phyloP scores from a whole-genome alignment of 2,113 vertebrate genomes.

The Furnarius figulus region DNA sequence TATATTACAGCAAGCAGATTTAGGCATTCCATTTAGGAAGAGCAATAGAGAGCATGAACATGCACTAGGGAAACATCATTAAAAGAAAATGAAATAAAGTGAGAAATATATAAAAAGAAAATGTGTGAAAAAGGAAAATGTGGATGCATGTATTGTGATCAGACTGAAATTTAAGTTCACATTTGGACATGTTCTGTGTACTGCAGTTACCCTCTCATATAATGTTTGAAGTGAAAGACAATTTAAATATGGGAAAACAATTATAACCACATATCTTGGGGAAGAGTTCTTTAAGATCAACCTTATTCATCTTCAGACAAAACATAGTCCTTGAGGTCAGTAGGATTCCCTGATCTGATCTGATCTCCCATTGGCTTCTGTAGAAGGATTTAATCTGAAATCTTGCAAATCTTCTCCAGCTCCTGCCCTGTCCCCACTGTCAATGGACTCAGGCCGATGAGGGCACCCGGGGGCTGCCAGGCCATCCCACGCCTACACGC shows the following conservation, averaged over 20 bases:
- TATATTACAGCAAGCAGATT: neutral
- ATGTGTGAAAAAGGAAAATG: neutral
- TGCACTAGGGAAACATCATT: neutral
- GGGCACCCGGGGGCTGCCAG: neutral
- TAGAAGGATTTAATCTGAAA: neutral
- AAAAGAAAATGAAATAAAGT: neutral
- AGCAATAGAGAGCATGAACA: neutral
- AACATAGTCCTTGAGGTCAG: neutral
- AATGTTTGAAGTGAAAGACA: neutral
- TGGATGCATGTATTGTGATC: neutral
- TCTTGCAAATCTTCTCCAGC: accelerated
- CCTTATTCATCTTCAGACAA: neutral
- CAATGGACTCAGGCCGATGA: accelerated
- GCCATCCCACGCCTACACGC: accelerated
- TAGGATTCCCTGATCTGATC: neutral
- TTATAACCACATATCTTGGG: accelerated
- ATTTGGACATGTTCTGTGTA: neutral
- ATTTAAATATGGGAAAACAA: neutral
- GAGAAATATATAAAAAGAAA: neutral
- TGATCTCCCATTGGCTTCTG: neutral
- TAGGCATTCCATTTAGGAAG: neutral
- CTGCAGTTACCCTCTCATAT: neutral
- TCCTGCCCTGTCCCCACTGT: accelerated
- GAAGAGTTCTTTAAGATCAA: neutral
- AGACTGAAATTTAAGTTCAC: neutral